These are phyloP conservation scores for Corythoichthys intestinalis DNA, from an alignment of 2,113 vertebrate species.

Conservation along the genomic window DNA sequence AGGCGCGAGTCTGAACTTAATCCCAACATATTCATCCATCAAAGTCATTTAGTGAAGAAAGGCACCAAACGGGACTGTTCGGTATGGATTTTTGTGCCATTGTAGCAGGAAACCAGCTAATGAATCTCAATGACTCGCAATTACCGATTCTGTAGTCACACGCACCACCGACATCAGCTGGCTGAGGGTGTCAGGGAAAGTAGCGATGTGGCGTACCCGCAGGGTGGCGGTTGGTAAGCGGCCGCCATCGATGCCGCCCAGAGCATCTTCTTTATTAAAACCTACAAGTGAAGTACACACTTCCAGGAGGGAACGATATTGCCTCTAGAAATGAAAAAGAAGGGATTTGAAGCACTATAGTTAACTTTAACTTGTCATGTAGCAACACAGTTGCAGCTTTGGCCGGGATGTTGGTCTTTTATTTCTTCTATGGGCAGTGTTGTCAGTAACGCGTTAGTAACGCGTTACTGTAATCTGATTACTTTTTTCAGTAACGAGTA, in stretches of 20 bases:
- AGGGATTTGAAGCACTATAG: conserved; percentile 25
- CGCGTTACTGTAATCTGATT: no score
- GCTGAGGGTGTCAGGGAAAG: conserved; percentile 19
- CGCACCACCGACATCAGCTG: conserved; percentile 15
- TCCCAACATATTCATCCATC: conserved; percentile 47
- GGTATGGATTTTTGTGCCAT: conserved; percentile 49
- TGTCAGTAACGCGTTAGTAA: no score
- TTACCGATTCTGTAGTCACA: conserved; percentile 54
- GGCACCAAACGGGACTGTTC: conserved; percentile 38
- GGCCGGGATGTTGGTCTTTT: no score
- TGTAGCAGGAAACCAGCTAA: conserved; percentile 48
- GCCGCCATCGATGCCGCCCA: conserved; percentile 31
- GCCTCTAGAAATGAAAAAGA: conserved; percentile 20
- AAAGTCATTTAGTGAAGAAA: conserved; percentile 27
- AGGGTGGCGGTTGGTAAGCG: conserved; percentile 26
- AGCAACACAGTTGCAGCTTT: no score
- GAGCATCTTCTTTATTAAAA: conserved; percentile 37
- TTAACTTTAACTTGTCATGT: not conserved
- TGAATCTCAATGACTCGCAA: conserved; percentile 58
- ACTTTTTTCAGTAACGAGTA: no score
- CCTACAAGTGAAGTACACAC: conserved; percentile 11
- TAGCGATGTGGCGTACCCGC: conserved; percentile 18
- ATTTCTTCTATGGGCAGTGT: no score
- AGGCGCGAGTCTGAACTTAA: conserved; percentile 27
- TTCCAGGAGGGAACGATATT: conserved; percentile 13